These are phyloP conservation scores for Trichonephila clavipes DNA, from an alignment of 1,140 invertebrate genomes.

Conservation along the genomic window DNA sequence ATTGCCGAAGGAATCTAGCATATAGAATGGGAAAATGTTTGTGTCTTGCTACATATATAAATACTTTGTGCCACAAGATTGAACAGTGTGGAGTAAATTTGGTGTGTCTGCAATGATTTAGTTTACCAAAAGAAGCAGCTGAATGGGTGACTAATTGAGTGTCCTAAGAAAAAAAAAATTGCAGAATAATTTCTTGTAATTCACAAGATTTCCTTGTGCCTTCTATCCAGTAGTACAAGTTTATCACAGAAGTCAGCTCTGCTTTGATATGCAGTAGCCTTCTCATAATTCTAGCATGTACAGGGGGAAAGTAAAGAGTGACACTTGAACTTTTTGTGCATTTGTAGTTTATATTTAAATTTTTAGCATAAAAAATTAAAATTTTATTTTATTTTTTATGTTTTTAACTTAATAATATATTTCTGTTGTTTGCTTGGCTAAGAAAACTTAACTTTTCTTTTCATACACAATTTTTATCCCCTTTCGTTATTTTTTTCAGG, in stretches of 20 bases:
- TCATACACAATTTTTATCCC: too few species aligned
- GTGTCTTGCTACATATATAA: neutral
- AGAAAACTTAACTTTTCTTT: too few species aligned
- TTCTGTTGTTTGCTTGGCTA: too few species aligned
- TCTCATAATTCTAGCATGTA: constrained; percentile 62
- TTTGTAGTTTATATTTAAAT: neutral
- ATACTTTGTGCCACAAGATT: constrained; percentile 18
- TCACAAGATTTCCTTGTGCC: constrained; percentile 74
- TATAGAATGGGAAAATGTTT: constrained; percentile 34
- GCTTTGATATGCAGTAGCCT: constrained; percentile 62
- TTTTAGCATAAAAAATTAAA: neutral
- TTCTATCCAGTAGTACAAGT: constrained; percentile 77
- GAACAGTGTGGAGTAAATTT: neutral
- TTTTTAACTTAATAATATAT: too few species aligned
- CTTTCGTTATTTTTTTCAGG: too few species aligned
- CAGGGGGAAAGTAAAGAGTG: constrained; percentile 48
- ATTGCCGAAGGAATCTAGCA: constrained; percentile 72
- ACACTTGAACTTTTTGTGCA: neutral
- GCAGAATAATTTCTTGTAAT: constrained; percentile 55
- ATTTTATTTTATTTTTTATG: too few species aligned
- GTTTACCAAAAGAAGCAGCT: constrained; percentile 13
- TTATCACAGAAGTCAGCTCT: constrained; percentile 62
- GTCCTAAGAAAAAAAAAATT: constrained; percentile 48
- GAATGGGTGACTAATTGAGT: constrained; percentile 9
- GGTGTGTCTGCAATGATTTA: constrained; percentile 21